Base-by-base conservation (phyloP, 2,113 vertebrate species). In the Chitala chitala region DNA sequence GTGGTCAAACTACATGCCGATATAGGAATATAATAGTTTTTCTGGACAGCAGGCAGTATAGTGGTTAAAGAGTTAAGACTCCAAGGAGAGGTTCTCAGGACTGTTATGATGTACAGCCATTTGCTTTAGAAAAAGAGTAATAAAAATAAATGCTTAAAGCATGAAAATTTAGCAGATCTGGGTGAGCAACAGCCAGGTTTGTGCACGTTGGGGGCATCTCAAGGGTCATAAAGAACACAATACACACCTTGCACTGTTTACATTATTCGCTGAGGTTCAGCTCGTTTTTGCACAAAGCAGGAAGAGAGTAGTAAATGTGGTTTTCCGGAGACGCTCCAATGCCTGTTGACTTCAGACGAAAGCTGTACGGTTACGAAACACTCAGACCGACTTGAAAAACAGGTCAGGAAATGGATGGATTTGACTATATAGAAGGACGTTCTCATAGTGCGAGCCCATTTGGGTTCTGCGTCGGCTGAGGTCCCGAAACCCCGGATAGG, bases 281-380 rank as follows among this genome's bases (percentile, higher is more conserved):
- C 24, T 9, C n/a, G n/a, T n/a, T n/a, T 22, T 8, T 38, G 9
- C 17, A 2, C 36, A 6, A 38, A 24, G 58, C 56, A 72, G 75
- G 69, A 76, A 65, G 69, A n/a, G n/a, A 64, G 48, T 72, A 71
- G 69, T 55, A 55, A 65, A 65, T 61, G 75, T 64, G 26, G 69
- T 72, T 66, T 64, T 71, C 69, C 56, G 46, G 48, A 17, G 29
- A 12, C 29, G 9, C 13, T 3, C 13, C 56, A 4, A 5, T 31
- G 44, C 42, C 22, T n/a, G 33, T 71, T 50, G 40, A 61, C 74
- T 61, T 59, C 55, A 33, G 66, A 36, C 33, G 54, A 31, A 13
- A 13, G 26, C 53, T 74, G 15, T 1, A 40, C 46, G 64, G 74
- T 75, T 75, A 38, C 46, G 54, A 61, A 75, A 75, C 36, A 10